Conservation (phyloP, 1,140 invertebrate species). For the Adelges cooleyi region DNA sequence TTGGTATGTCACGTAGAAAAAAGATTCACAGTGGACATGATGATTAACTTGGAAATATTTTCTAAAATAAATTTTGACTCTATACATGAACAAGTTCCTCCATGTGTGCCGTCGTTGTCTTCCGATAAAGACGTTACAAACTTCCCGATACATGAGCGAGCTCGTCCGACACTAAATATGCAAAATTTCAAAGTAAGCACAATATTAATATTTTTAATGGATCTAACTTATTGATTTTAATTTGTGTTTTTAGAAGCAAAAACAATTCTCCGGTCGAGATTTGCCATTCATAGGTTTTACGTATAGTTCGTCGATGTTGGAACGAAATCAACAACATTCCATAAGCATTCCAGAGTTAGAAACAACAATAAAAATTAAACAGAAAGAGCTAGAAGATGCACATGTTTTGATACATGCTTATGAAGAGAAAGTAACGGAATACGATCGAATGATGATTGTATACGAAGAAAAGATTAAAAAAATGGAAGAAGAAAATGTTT, state of each 20-base stretch:
- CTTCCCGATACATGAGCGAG: slow-evolving; percentile 49
- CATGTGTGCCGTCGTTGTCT: slow-evolving; percentile 89
- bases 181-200: slow-evolving; percentile 24
- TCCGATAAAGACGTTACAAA: slow-evolving; percentile 97
- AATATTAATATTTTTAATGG: background rate
- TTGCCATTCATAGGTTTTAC: slow-evolving; percentile 98
- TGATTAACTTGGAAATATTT: slow-evolving; percentile 15
- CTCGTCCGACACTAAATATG: slow-evolving; percentile 16
- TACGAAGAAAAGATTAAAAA: slow-evolving; percentile 16
- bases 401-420: slow-evolving; percentile 22
- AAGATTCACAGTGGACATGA: slow-evolving; percentile 22
- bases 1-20: slow-evolving; percentile 21
- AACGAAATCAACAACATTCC: slow-evolving; percentile 19
- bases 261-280: slow-evolving; percentile 96
- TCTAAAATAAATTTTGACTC: slow-evolving; percentile 30
- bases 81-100: slow-evolving; percentile 53
- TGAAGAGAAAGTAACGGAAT: slow-evolving; percentile 15
- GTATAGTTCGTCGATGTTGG: slow-evolving; percentile 42
- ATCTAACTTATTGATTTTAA: background rate
- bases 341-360: slow-evolving; percentile 11
- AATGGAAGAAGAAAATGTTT: slow-evolving; percentile 25
- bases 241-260: slow-evolving; percentile 64
- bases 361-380: slow-evolving; percentile 10
- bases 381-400: slow-evolving; percentile 21
- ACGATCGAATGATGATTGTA: background rate